A percentile compares a stretch with the other conserved stretches of the same genome.
phyloP scores from a whole-genome alignment of 2,113 vertebrate species.

The Passer domesticus region DNA sequence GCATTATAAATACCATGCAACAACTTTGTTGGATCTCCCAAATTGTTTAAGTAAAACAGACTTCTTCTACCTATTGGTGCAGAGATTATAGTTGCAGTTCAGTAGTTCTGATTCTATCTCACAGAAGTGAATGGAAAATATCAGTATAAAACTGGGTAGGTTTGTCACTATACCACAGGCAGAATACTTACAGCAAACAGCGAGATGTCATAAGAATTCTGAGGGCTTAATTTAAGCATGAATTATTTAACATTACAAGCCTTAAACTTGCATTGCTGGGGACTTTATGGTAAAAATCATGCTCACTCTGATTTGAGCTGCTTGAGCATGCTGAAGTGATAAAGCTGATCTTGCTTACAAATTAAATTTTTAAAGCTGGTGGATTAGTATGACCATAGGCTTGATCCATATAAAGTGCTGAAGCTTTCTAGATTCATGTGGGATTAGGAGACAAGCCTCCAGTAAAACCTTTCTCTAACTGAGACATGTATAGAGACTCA shows the following conservation, averaged over 20 bases:
- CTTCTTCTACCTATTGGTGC: background rate
- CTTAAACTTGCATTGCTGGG: background rate
- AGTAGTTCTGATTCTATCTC: background rate
- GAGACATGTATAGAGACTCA: background rate
- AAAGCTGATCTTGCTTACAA: background rate
- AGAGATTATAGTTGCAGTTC: background rate
- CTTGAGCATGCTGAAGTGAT: background rate
- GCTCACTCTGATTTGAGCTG: background rate
- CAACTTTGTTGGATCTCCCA: background rate
- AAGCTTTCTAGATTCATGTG: background rate
- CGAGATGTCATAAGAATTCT: background rate
- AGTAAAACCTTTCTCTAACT: background rate
- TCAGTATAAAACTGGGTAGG: background rate
- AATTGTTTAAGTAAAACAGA: background rate
- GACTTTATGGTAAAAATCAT: background rate
- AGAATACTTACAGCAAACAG: background rate
- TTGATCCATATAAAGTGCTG: background rate
- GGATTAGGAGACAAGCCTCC: background rate
- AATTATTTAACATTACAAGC: background rate
- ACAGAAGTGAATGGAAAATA: background rate
- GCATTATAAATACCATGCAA: background rate
- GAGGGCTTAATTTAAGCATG: background rate
- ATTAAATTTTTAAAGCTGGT: background rate
- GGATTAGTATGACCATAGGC: background rate
- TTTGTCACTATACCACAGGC: background rate